Evolutionary conservation across 2,113 vertebrate genomes (phyloP), one percentile per base, ranked within the genome.

Genomic region (Perognathus longimembris): DNA sequence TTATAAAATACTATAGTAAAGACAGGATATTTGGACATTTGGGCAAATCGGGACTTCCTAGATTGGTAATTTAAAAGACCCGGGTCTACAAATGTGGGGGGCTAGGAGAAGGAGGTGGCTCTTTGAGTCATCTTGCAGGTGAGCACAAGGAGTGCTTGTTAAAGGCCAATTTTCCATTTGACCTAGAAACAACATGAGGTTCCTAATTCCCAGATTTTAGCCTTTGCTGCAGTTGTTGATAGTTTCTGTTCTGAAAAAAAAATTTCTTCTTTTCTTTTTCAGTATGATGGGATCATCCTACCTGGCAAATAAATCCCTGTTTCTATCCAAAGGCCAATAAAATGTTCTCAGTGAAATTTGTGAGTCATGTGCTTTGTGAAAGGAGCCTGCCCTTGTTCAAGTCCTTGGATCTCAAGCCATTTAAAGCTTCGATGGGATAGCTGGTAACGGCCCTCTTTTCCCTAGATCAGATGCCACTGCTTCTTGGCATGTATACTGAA

Each of bases 221-320:
- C 34, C 82, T 2, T 78, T 80, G 69, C 4, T 94, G 21, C n/a
- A 3, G 1, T 93, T 24, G 20, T 78, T 90, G 45, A 45, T 95
- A 2, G 84, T 54, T 42, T n/a, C 71, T 70, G 38, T 88, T 93
- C 85, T 85, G 87, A 81, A 85, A 92, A 94, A 71, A 94, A 38
- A 34, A 86, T 78, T n/a, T n/a, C n/a, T 83, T 91, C 75, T 88
- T 79, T 84, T 97, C 92, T 97, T 36, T 98, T 97, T 45, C 98
- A 99, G 99, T 99, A 99, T 45, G 99, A 99, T 97, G 99, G 99
- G 61, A 99, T 99, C 98, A 99, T 99, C 97, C 99, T 99, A 97
- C 99, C 99, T 94, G 99, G 99, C 85, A 99, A 99, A 98, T 99
- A 97, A 99, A 97, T 93, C 97, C 96, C 98, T 97, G 98, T 89